Conservation (phyloP, 1,140 invertebrate genomes). For the Zaprionus nigranus region DNA sequence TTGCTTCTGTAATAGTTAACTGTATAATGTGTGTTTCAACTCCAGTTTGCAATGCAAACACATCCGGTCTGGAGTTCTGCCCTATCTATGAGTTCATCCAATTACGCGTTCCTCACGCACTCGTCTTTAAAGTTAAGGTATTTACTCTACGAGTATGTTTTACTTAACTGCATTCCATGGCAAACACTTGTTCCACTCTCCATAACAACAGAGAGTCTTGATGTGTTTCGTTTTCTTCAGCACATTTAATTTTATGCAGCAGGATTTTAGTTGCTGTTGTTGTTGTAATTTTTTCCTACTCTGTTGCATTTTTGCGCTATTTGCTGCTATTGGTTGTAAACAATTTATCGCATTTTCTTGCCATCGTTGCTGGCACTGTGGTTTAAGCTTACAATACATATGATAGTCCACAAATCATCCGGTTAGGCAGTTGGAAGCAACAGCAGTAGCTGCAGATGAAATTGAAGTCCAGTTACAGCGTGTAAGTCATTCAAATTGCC, state of each 20-base stretch:
- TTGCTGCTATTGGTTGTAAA: constrained; percentile 30
- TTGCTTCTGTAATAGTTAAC: neutral
- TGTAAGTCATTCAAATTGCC: constrained; percentile 44
- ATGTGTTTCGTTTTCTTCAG: constrained; percentile 18
- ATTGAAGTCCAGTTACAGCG: constrained; percentile 10
- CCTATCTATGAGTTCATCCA: constrained; percentile 23
- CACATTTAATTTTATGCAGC: constrained; percentile 62
- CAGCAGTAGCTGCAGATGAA: constrained; percentile 3
- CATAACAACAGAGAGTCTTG: constrained; percentile 31
- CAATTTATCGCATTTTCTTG: constrained; percentile 50
- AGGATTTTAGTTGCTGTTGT: constrained; percentile 35
- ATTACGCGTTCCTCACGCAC: constrained; percentile 46
- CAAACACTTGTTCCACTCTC: constrained; percentile 36
- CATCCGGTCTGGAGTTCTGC: constrained; percentile 20
- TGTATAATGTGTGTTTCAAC: neutral
- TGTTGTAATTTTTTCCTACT: constrained; percentile 2
- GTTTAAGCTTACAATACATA: constrained; percentile 34
- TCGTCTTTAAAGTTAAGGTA: constrained; percentile 32
- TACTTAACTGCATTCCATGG: constrained; percentile 56
- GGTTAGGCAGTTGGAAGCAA: constrained; percentile 18
- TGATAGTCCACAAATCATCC: constrained; percentile 47
- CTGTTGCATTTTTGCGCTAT: constrained; percentile 35
- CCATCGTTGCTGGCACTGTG: constrained; percentile 36
- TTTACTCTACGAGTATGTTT: constrained; percentile 33
- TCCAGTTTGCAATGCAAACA: neutral